Evolutionary conservation across 1,140 invertebrate species (phyloP), one percentile per base, ranked within the genome.

Genomic region (Temnothorax curvispinosus): DNA sequence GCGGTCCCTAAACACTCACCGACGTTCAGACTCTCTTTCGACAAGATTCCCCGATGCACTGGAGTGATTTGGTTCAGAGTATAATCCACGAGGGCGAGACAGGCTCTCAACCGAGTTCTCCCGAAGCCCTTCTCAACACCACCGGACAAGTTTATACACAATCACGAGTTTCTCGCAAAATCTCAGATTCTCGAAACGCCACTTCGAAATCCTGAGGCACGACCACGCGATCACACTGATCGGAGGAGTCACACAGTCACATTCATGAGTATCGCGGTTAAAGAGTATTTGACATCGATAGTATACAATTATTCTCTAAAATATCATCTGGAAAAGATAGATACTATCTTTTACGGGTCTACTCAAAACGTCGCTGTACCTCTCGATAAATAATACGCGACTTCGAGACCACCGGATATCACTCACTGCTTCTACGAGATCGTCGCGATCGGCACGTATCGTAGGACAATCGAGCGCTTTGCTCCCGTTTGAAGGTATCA

Each of bases 1-100:
- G 52, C 85, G 81, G 64, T 38, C 81, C 64, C 32, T 52, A 71
- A 72, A 78, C 84, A 90, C 60, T 82, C 58, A 85, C 85, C 85
- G 75, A 72, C 72, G 78, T 88, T 76, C 80, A 69, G 54, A 50
- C 65, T 44, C 47, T 82, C 35, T 86, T 47, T 38, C 71, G 72
- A 35, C 21, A 8, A 44, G 27, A 54, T 3, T 71, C 38, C 18
- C 27, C 64, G 38, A 50, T n/a, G 18, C 8, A 15, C 7, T 1
- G 52, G 13, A n/a, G 0, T 18, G 8, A 56, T 81, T 27, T 9
- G 47, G 15, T 50, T 27, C 76, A n/a, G 21, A 9, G 21, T 21
- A 8, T 81, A 81, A 81, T 81, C 78, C 78, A 81, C 11, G 47
- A 56, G 27, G n/a, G n/a, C 52, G 6, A 38, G 35, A 21, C 56